These are phyloP conservation scores for Drosophila formosana DNA, from an alignment of 2,888 invertebrate genomes.

Conservation along the genomic window DNA sequence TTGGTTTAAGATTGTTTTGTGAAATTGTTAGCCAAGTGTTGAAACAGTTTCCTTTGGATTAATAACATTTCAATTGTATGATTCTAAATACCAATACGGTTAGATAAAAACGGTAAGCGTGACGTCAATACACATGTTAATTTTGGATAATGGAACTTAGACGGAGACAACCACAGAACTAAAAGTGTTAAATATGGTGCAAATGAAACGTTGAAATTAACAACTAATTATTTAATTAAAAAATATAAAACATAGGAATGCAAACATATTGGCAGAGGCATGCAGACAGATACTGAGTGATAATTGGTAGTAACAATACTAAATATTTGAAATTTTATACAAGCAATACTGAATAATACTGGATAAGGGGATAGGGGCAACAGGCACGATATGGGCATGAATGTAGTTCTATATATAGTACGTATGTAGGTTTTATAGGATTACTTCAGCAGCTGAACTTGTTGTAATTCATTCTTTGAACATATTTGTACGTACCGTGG, in stretches of 20 bases:
- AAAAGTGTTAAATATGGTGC: constrained; percentile 8
- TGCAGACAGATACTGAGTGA: constrained; percentile 38
- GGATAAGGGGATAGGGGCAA: constrained; percentile 17
- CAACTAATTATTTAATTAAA: constrained; percentile 13
- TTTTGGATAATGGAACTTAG: constrained; percentile 5
- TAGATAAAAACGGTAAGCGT: constrained; percentile 2
- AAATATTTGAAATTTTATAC: constrained; percentile 18
- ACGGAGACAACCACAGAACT: not conserved
- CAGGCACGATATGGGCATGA: constrained; percentile 31
- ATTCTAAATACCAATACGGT: constrained; percentile 6
- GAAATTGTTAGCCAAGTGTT: not conserved
- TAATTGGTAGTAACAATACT: constrained; percentile 24
- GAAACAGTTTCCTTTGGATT: constrained; percentile 10
- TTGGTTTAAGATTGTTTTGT: not conserved
- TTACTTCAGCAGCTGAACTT: constrained; percentile 55
- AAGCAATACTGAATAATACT: constrained; percentile 23
- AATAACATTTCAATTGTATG: constrained; percentile 9
- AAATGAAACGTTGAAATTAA: constrained; percentile 7
- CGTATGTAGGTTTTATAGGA: constrained; percentile 39
- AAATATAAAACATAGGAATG: constrained; percentile 13
- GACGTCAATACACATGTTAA: constrained; percentile 16
- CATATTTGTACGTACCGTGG: constrained; percentile 90
- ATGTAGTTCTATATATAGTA: constrained; percentile 3
- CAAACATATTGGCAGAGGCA: constrained; percentile 15
- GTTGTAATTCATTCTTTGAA: constrained; percentile 68